Conservation (phyloP, 2,888 invertebrate species). For the Mythimna lalbum region DNA sequence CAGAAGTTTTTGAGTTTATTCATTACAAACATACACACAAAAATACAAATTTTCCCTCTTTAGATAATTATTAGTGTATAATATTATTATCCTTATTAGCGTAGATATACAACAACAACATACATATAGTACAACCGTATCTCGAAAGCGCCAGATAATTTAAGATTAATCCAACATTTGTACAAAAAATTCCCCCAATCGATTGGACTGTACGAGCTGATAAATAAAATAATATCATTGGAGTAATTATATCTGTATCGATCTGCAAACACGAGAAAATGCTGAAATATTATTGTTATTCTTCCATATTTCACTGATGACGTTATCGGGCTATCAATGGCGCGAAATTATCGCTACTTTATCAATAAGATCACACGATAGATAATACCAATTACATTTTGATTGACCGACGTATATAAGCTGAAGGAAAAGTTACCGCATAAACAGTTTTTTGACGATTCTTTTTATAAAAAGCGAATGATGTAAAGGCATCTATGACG, state of each 20-base stretch:
- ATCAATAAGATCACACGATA: conserved; percentile 41
- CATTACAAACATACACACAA: too few relatives aligned
- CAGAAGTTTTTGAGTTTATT: too few relatives aligned
- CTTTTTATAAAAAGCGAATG: neutral
- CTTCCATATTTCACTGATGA: conserved; percentile 19
- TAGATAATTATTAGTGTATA: too few relatives aligned
- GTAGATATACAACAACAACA: too few relatives aligned
- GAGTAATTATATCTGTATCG: conserved; percentile 16
- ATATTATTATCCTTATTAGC: too few relatives aligned
- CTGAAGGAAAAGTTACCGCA: neutral
- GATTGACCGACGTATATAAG: conserved; percentile 30
- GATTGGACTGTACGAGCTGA: neutral
- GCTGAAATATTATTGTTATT: conserved; percentile 25
- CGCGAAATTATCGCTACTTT: conserved; percentile 32
- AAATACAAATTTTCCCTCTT: too few relatives aligned
- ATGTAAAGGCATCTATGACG: too few relatives aligned
- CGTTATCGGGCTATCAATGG: conserved; percentile 34
- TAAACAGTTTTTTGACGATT: neutral
- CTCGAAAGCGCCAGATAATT: neutral
- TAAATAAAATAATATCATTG: conserved; percentile 22
- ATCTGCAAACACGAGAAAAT: conserved; percentile 18
- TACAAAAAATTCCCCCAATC: conserved; percentile 25
- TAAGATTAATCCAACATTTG: neutral
- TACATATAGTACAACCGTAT: neutral
- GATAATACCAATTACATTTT: conserved; percentile 47